Percentiles rank a stretch among this genome's conserved stretches.
Evolutionary conservation across 2,113 vertebrate species (phyloP).

Genomic region (Leucopsar rothschildi): DNA sequence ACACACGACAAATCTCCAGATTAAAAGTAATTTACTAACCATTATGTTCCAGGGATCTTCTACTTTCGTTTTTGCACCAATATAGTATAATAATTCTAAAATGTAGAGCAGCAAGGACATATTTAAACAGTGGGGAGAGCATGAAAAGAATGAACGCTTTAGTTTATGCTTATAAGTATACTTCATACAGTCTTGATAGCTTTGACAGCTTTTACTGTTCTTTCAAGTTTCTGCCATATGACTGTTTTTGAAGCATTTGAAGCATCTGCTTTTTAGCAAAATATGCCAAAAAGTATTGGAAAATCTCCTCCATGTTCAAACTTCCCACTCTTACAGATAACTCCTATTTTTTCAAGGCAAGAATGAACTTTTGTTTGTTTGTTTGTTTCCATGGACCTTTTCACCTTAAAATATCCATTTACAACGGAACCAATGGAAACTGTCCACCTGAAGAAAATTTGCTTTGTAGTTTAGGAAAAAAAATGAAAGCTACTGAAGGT

Average conservation of each 20-base stretch:
- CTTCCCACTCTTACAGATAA: background rate
- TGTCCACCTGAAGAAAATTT: background rate
- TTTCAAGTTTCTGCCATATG: constrained; percentile 2
- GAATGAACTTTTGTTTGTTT: background rate
- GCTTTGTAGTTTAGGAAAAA: background rate
- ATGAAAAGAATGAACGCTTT: background rate
- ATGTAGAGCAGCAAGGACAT: background rate
- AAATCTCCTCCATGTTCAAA: background rate
- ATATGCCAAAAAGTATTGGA: background rate
- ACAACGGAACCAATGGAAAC: background rate
- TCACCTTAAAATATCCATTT: background rate
- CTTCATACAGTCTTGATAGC: background rate
- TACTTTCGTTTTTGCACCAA: background rate
- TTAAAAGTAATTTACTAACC: background rate
- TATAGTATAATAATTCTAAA: background rate
- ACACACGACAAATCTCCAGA: background rate
- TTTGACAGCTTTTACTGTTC: background rate
- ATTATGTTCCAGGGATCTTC: background rate
- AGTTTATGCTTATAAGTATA: background rate
- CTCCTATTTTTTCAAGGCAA: background rate
- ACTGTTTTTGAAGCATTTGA: background rate
- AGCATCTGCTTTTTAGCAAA: constrained; percentile 25
- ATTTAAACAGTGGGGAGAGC: background rate
- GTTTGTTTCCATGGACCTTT: background rate
- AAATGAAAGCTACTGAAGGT: background rate